Percentiles rank a stretch among this genome's conserved stretches.
phyloP scores from a whole-genome alignment of 2,797 vertebrate genomes.

The Takifugu rubripes region DNA sequence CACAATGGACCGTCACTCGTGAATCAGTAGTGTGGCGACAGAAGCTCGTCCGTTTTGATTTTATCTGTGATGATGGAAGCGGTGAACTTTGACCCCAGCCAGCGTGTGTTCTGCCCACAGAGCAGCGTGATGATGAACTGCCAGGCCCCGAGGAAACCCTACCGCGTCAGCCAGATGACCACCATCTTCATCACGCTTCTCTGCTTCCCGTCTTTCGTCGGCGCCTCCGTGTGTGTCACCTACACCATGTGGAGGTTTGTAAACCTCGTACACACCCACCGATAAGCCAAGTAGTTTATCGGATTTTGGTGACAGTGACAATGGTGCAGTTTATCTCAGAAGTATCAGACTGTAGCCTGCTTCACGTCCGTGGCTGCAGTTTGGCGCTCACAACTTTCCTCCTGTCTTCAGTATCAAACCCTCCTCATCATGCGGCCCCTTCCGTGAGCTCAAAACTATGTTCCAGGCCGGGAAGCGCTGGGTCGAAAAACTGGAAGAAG shows the following conservation, averaged over 20 bases:
- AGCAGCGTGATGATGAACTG: slow-evolving; percentile 92
- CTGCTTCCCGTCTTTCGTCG: slow-evolving; percentile 90
- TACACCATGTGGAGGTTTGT: slow-evolving; percentile 89
- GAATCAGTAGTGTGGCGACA: too few species aligned
- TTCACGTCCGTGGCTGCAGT: neutral
- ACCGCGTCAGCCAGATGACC: slow-evolving; percentile 89
- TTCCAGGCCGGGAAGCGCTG: slow-evolving; percentile 80
- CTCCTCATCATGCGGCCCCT: slow-evolving; percentile 84
- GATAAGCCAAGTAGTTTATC: too few species aligned
- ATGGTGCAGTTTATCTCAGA: neutral
- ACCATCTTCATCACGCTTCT: slow-evolving; percentile 89
- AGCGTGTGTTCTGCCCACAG: slow-evolving; percentile 60
- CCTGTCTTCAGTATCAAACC: slow-evolving; percentile 77
- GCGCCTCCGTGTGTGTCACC: slow-evolving; percentile 81
- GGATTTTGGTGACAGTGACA: too few species aligned
- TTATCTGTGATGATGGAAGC: neutral
- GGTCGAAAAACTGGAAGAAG: slow-evolving; percentile 72
- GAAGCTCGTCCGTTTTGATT: neutral
- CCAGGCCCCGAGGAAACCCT: slow-evolving; percentile 85
- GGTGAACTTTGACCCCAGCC: slow-evolving; percentile 18
- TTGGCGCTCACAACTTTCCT: neutral
- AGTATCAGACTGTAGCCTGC: neutral
- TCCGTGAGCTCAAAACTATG: slow-evolving; percentile 80
- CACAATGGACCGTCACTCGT: too few species aligned
- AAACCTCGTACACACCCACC: too few species aligned